phyloP scores from a whole-genome alignment of 1,140 invertebrate species.

The Dendroctonus valens region DNA sequence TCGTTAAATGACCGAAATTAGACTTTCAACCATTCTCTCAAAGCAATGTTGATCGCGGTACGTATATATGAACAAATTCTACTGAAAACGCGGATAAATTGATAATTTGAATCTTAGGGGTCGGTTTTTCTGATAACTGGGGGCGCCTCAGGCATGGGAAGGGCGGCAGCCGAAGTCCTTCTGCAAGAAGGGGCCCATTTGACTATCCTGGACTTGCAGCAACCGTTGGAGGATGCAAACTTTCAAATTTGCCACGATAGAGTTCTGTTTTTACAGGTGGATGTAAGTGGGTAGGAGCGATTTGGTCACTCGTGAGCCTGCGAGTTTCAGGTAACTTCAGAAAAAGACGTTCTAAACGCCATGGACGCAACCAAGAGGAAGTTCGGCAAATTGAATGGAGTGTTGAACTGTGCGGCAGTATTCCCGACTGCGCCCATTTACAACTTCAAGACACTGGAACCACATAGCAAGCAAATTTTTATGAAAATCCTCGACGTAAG shows the following conservation, averaged over 20 bases:
- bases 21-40: too few species aligned
- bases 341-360: slow-evolving; percentile 27
- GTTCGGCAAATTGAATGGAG: slow-evolving; percentile 29
- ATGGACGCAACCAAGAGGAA: slow-evolving; percentile 18
- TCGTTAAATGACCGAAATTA: too few species aligned
- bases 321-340: slow-evolving; percentile 13
- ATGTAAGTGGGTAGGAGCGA: slow-evolving; percentile 5
- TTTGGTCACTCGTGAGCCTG: not conserved
- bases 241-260: not conserved
- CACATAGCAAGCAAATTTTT: slow-evolving; percentile 21
- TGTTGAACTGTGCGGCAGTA: slow-evolving; percentile 29
- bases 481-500: slow-evolving; percentile 23
- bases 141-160: slow-evolving; percentile 10
- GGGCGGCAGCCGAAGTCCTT: slow-evolving; percentile 6
- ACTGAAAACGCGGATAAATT: too few species aligned
- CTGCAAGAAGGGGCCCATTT: slow-evolving; percentile 3
- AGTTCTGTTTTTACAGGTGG: slow-evolving; percentile 6
- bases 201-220: slow-evolving; percentile 3
- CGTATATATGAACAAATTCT: too few species aligned
- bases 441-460: slow-evolving; percentile 7
- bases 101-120: too few species aligned
- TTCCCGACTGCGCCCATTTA: not conserved
- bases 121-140: slow-evolving; percentile 6
- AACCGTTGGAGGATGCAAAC: not conserved
- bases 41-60: too few species aligned